Evolutionary conservation across 2,113 vertebrate genomes (phyloP).

Genomic region (Catharus fuscescens): DNA sequence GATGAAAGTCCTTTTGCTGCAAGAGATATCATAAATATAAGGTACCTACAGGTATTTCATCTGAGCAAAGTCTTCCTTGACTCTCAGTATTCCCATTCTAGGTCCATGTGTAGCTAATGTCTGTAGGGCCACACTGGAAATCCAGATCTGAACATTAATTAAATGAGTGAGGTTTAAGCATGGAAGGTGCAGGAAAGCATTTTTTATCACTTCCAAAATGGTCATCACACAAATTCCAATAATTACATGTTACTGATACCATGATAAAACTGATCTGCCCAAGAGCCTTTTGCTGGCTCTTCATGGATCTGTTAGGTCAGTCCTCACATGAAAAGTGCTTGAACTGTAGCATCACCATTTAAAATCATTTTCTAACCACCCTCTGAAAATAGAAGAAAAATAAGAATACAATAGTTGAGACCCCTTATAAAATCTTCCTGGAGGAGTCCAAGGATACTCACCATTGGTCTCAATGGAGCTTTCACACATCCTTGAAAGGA

Average conservation of each 20-base stretch:
- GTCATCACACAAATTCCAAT: background rate
- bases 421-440: slow-evolving; percentile 4
- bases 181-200: background rate
- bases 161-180: background rate
- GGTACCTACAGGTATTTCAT: background rate
- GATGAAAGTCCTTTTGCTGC: background rate
- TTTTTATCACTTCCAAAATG: background rate
- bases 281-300: background rate
- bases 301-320: background rate
- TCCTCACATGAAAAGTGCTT: background rate
- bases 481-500: slow-evolving; percentile 58
- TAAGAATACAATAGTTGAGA: background rate
- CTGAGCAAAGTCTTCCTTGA: background rate
- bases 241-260: background rate
- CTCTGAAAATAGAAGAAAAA: slow-evolving; percentile 37
- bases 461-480: slow-evolving; percentile 42
- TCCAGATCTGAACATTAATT: background rate
- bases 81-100: background rate
- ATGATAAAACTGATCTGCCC: background rate
- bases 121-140: background rate
- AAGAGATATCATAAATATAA: background rate
- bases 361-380: background rate
- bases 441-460: slow-evolving; percentile 29
- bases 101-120: background rate
- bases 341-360: background rate